A percentile compares a stretch with the other conserved stretches of the same genome.
Evolutionary conservation across 2,797 vertebrate species (phyloP).

Genomic region (Odontamblyopus lacepedii): DNA sequence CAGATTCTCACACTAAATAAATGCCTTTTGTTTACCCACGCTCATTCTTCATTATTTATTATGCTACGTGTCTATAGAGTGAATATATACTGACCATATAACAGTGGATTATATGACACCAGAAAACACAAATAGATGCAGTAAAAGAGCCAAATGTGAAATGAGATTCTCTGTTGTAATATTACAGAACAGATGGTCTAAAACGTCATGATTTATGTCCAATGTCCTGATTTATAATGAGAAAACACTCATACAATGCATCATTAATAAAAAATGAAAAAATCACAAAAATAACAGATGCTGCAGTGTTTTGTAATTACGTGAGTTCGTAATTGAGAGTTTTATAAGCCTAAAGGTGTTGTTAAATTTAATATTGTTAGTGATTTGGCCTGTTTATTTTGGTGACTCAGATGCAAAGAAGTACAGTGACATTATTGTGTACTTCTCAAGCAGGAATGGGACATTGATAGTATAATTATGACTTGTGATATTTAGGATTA

Average conservation of each 20-base stretch:
- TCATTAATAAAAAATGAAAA: background rate
- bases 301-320: background rate
- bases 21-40: slow-evolving; percentile 10
- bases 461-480: no score
- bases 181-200: slow-evolving; percentile 14
- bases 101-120: background rate
- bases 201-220: slow-evolving; percentile 1
- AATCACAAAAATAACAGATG: background rate
- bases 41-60: background rate
- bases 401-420: background rate
- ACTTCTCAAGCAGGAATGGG: background rate
- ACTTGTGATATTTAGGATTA: no score
- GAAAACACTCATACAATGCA: background rate
- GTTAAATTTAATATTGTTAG: background rate
- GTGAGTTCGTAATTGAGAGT: background rate
- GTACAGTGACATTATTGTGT: background rate
- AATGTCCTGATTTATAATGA: slow-evolving; percentile 1
- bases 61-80: slow-evolving; percentile 8
- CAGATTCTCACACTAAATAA: slow-evolving; percentile 11
- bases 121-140: background rate
- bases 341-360: background rate
- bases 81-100: slow-evolving; percentile 14
- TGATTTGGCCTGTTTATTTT: background rate
- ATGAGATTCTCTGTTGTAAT: slow-evolving; percentile 11
- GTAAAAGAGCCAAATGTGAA: slow-evolving; percentile 1